phyloP scores from a whole-genome alignment of 2,797 vertebrate species.

The Cynopterus sphinx region DNA sequence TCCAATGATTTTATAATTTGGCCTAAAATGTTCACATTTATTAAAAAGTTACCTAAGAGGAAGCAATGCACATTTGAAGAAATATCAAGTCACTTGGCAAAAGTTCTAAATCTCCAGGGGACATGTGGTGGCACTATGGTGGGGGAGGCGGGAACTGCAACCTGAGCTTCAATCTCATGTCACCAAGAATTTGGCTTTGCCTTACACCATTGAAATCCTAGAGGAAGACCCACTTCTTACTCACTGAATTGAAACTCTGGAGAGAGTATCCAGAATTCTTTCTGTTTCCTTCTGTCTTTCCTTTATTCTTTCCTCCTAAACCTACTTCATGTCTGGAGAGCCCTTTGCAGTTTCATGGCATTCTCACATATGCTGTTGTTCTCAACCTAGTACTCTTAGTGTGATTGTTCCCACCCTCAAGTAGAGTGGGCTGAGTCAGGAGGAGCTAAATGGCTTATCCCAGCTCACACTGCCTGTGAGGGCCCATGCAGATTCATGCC shows the following conservation, averaged over 20 bases:
- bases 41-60: neutral
- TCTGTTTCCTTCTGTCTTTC: neutral
- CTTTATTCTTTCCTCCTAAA: neutral
- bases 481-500: neutral
- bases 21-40: neutral
- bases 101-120: neutral
- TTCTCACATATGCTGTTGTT: neutral
- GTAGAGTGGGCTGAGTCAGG: neutral
- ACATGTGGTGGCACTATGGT: neutral
- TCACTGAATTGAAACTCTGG: neutral
- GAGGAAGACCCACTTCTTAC: neutral
- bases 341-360: neutral
- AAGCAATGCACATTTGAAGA: neutral
- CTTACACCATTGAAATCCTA: neutral
- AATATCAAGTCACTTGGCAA: conserved; percentile 26
- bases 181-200: conserved; percentile 4
- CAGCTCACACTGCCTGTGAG: neutral
- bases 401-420: neutral
- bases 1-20: neutral
- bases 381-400: neutral
- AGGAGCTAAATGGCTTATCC: neutral
- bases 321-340: neutral
- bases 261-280: conserved; percentile 18
- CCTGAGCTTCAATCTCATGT: neutral
- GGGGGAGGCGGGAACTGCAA: neutral